Percentiles rank a stretch among this genome's conserved stretches.
Evolutionary conservation across 2,888 invertebrate species (phyloP).

Genomic region (Aromia moschata): DNA sequence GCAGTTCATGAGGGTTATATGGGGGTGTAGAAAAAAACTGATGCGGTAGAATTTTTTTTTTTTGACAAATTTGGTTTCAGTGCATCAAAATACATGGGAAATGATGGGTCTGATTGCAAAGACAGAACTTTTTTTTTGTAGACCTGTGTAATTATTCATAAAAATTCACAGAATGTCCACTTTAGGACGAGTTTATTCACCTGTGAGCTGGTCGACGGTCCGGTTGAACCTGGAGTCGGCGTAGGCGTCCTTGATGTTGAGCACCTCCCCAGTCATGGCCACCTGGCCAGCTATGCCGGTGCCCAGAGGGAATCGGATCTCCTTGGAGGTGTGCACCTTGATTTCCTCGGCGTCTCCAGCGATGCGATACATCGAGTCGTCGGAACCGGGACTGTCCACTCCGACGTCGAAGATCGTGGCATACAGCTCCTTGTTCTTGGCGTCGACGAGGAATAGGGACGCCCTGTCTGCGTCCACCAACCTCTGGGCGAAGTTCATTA

Average conservation of each 20-base stretch:
- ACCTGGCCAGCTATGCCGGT: slow-evolving; percentile 87
- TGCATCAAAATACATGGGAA: too few species aligned
- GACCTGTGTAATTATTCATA: too few species aligned
- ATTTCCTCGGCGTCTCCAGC: slow-evolving; percentile 37
- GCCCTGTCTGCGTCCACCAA: slow-evolving; percentile 86
- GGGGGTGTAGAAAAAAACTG: too few species aligned
- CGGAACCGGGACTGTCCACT: slow-evolving; percentile 47
- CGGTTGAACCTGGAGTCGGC: slow-evolving; percentile 80
- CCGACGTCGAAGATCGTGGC: slow-evolving; percentile 83
- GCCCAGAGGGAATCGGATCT: slow-evolving; percentile 76
- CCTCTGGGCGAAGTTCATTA: slow-evolving; percentile 84
- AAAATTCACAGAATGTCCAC: too few species aligned
- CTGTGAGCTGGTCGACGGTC: slow-evolving; percentile 72
- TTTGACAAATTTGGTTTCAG: too few species aligned
- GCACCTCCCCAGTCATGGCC: slow-evolving; percentile 78
- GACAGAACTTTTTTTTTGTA: too few species aligned
- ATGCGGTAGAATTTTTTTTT: too few species aligned
- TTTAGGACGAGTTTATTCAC: too few species aligned
- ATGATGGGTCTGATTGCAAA: too few species aligned
- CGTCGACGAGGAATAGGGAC: slow-evolving; percentile 83
- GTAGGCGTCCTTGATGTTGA: slow-evolving; percentile 87
- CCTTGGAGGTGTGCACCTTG: slow-evolving; percentile 61
- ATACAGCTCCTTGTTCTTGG: slow-evolving; percentile 77
- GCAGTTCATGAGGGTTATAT: too few species aligned
- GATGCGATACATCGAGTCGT: slow-evolving; percentile 28